Evolutionary conservation across 2,113 vertebrate genomes (phyloP).

Genomic region (Polyodon spathula): DNA sequence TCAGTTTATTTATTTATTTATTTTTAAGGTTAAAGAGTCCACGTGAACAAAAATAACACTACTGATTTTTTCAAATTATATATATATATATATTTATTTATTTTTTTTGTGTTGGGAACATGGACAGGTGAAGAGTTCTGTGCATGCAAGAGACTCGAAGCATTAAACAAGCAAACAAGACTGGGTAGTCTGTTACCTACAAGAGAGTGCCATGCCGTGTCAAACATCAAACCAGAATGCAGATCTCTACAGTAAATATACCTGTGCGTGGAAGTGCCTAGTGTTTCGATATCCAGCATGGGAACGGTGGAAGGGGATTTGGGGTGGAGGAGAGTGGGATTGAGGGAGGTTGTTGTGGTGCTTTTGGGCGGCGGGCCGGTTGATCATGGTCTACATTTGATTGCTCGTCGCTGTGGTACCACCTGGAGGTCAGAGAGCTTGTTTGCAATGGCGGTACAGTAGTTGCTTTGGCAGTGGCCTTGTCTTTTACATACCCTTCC

Average conservation of each 20-base stretch:
- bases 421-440: too few relatives aligned
- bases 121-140: neutral
- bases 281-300: constrained; percentile 21
- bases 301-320: constrained; percentile 21
- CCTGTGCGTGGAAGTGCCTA: neutral
- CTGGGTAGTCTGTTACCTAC: neutral
- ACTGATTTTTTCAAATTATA: too few relatives aligned
- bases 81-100: neutral
- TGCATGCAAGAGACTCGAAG: neutral
- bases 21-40: neutral
- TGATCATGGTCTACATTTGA: constrained; percentile 49
- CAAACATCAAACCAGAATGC: constrained; percentile 18
- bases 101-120: constrained; percentile 2
- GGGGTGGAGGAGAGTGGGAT: constrained; percentile 8
- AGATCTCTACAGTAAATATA: constrained; percentile 7
- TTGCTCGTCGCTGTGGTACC: constrained; percentile 16
- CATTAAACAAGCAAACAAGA: neutral
- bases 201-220: neutral
- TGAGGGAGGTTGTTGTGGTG: constrained; percentile 7
- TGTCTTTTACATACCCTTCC: constrained; percentile 94
- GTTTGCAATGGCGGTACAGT: neutral
- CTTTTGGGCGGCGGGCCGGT: constrained; percentile 39
- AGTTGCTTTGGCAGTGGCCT: constrained; percentile 39
- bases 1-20: constrained; percentile 2
- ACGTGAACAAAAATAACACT: too few relatives aligned